Evolutionary conservation across 2,113 vertebrate species (phyloP).

Genomic region (Felis chaus): DNA sequence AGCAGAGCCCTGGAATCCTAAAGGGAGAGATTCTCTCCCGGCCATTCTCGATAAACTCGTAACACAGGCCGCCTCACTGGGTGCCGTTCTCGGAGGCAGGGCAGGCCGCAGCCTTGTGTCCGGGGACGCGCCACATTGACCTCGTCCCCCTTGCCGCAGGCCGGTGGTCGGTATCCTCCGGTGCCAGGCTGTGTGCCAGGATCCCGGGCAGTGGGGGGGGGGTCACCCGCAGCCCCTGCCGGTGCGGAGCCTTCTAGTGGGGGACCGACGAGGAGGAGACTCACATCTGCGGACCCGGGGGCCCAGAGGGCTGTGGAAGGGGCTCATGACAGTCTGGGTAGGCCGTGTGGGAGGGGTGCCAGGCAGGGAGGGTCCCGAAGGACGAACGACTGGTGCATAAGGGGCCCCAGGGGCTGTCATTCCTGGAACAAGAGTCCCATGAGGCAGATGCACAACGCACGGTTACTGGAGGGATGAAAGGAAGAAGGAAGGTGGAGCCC

Average conservation of each 20-base stretch:
- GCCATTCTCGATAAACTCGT: not conserved
- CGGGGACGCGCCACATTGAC: not conserved
- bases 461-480: not conserved
- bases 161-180: not conserved
- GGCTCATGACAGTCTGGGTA: not conserved
- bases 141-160: not conserved
- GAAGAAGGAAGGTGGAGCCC: not conserved
- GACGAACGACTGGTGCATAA: not conserved
- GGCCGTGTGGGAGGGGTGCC: not conserved
- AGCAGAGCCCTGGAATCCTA: not conserved
- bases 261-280: not conserved
- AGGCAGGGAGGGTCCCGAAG: not conserved
- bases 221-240: too few relatives aligned
- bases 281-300: not conserved
- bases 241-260: not conserved
- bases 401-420: not conserved
- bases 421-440: not conserved
- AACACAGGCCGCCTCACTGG: not conserved
- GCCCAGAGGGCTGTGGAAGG: not conserved
- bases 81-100: not conserved
- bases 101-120: not conserved
- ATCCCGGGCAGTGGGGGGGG: not conserved
- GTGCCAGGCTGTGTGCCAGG: not conserved
- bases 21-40: not conserved
- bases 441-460: not conserved